Conservation (phyloP, 1,140 invertebrate genomes). For the Diplogasteroides magnus region DNA sequence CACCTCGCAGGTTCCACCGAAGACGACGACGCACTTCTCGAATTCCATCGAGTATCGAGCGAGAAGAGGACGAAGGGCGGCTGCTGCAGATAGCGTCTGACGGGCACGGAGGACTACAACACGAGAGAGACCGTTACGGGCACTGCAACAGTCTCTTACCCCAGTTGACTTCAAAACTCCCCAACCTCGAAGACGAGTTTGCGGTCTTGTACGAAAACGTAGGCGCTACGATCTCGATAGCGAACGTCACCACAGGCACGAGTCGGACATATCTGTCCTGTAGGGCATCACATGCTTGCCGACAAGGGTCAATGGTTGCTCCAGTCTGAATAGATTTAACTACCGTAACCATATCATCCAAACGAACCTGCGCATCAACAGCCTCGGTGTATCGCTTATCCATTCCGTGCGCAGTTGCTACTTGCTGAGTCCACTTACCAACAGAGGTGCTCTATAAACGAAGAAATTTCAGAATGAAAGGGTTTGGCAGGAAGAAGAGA, state of each 20-base stretch:
- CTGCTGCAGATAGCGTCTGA: conserved; percentile 42
- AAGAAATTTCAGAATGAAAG: too few relatives aligned
- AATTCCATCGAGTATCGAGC: conserved; percentile 46
- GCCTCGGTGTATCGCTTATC: conserved; percentile 44
- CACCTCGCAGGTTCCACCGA: conserved; percentile 39
- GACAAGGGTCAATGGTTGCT: conserved; percentile 46
- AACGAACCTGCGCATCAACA: conserved; percentile 42
- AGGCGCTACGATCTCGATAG: conserved; percentile 47
- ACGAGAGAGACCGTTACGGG: conserved; percentile 7
- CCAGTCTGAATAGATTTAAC: conserved; percentile 48
- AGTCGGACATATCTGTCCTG: conserved; percentile 44
- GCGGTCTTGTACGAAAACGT: conserved; percentile 35
- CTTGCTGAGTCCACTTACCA: conserved; percentile 41
- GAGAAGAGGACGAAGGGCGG: conserved; percentile 42
- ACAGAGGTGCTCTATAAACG: conserved; percentile 44
- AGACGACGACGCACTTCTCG: conserved; percentile 40
- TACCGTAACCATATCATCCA: conserved; percentile 37
- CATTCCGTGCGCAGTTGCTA: conserved; percentile 39
- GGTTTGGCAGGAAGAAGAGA: neutral
- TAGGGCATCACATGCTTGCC: conserved; percentile 50
- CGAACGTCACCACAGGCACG: conserved; percentile 46
- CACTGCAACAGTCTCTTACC: neutral
- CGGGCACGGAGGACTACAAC: conserved; percentile 46
- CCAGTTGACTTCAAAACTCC: neutral
- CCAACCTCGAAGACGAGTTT: conserved; percentile 20